Conservation (phyloP, 2,888 invertebrate genomes). For the Choristoneura rosaceana region DNA sequence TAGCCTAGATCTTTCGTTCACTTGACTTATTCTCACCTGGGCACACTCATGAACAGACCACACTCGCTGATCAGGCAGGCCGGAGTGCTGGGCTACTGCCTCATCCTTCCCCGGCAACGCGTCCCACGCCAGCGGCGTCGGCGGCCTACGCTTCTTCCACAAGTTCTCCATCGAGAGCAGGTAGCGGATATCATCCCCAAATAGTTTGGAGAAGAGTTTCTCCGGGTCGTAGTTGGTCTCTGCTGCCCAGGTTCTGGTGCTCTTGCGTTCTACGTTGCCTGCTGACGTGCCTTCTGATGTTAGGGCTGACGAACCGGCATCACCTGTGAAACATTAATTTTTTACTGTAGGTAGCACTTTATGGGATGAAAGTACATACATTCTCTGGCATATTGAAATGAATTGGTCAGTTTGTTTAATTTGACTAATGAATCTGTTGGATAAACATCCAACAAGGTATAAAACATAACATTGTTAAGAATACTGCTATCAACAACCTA, state of each 20-base stretch:
- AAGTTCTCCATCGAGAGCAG: constrained; percentile 97
- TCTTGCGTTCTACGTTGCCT: constrained; percentile 85
- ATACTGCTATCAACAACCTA: too few species aligned
- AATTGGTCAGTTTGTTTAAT: too few species aligned
- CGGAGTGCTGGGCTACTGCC: constrained; percentile 73
- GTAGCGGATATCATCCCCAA: constrained; percentile 97
- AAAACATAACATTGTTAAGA: too few species aligned
- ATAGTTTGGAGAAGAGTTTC: constrained; percentile 96
- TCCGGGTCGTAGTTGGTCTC: constrained; percentile 92
- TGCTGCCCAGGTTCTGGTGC: constrained; percentile 96
- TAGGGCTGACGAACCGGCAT: constrained; percentile 87
- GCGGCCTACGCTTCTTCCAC: constrained; percentile 96
- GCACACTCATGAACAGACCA: constrained; percentile 93
- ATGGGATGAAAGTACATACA: too few species aligned
- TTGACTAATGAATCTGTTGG: too few species aligned
- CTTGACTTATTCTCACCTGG: constrained; percentile 60
- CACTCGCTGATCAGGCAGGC: constrained; percentile 89
- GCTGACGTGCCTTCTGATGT: constrained; percentile 73
- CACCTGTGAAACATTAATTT: constrained; percentile 65
- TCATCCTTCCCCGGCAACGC: constrained; percentile 86
- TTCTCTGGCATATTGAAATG: too few species aligned
- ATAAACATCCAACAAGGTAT: too few species aligned
- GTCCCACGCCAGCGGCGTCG: constrained; percentile 91
- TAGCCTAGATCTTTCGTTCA: too few species aligned
- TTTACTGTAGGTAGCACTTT: neutral